A percentile compares a stretch with the other conserved stretches of the same genome.
Conservation (phyloP, 1,140 invertebrate species). For the Streblospio benedicti region DNA sequence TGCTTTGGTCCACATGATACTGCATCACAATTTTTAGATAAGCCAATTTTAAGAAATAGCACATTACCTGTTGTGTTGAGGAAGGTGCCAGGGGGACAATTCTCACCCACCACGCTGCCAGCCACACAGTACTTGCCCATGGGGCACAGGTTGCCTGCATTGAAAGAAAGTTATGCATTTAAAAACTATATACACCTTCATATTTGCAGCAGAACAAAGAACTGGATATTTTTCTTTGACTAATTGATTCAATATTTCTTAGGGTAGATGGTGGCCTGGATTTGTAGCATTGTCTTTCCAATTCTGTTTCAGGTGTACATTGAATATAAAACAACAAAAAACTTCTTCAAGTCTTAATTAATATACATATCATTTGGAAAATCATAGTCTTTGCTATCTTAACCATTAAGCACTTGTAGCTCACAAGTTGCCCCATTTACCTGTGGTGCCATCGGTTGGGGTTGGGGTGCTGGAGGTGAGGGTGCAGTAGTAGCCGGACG, state of each 20-base stretch:
- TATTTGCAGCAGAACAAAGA: no score
- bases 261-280: no score
- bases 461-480: constrained; percentile 5
- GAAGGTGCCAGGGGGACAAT: constrained; percentile 36
- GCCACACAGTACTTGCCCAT: constrained; percentile 32
- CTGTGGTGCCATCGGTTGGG: constrained; percentile 15
- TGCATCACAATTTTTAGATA: no score
- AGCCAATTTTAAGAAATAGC: no score
- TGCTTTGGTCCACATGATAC: no score
- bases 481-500: constrained; percentile 23
- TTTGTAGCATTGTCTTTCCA: no score
- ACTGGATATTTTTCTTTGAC: no score
- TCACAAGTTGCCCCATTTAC: not conserved
- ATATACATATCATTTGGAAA: not conserved
- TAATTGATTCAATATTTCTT: no score
- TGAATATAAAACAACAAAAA: not conserved
- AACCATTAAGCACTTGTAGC: not conserved
- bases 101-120: constrained; percentile 32
- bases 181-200: not conserved
- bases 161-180: not conserved
- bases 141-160: constrained; percentile 33
- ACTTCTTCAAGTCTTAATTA: not conserved
- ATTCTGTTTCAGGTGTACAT: no score
- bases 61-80: constrained; percentile 26
- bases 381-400: not conserved